Percentiles rank a stretch among this genome's conserved stretches.
Evolutionary conservation across 2,888 invertebrate genomes (phyloP).

Genomic region (Galerucella calmariensis): DNA sequence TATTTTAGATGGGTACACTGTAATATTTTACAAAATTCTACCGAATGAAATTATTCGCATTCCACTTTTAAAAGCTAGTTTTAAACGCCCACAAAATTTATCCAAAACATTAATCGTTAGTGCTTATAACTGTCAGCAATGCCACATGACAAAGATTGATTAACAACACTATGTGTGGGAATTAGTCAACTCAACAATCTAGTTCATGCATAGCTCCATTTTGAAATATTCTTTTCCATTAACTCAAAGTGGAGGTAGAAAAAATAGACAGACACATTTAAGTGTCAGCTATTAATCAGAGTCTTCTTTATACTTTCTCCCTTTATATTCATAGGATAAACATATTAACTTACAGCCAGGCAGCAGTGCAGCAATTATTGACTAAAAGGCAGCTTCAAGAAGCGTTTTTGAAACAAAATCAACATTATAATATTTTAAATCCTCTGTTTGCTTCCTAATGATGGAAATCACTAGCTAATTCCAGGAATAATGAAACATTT

Average conservation of each 20-base stretch:
- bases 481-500: neutral
- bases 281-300: too few species aligned
- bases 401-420: neutral
- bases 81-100: conserved; percentile 1
- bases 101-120: neutral
- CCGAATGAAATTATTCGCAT: neutral
- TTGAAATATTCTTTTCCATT: too few species aligned
- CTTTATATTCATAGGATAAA: too few species aligned
- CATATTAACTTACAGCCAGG: too few species aligned
- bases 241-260: too few species aligned
- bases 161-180: neutral
- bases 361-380: too few species aligned
- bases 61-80: neutral
- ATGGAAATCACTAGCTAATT: neutral
- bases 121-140: conserved; percentile 10
- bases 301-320: too few species aligned
- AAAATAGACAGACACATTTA: too few species aligned
- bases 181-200: too few species aligned
- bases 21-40: neutral
- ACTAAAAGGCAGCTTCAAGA: too few species aligned
- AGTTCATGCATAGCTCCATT: too few species aligned
- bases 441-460: neutral
- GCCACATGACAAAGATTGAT: conserved; percentile 13
- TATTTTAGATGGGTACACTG: neutral
- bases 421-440: neutral